These are phyloP conservation scores for Adela reaumurella DNA, from an alignment of 2,888 invertebrate genomes.

Conservation along the genomic window DNA sequence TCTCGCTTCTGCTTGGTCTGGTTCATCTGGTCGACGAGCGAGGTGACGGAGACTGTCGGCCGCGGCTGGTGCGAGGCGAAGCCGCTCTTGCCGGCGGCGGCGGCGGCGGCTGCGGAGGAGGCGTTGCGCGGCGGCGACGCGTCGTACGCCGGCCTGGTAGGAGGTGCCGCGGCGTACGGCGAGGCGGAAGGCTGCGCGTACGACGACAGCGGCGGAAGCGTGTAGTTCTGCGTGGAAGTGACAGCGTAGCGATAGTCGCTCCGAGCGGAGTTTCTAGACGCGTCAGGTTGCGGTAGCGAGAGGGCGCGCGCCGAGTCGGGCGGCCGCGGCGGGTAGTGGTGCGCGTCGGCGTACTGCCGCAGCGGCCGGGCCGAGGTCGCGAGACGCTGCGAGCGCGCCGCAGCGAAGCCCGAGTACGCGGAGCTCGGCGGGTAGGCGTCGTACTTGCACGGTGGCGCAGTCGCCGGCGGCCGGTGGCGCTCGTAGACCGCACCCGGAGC, in stretches of 20 bases:
- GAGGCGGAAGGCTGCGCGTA: slow-evolving; percentile 14
- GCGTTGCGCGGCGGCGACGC: slow-evolving; percentile 24
- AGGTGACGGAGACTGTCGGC: slow-evolving; percentile 48
- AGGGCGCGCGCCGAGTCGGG: slow-evolving; percentile 32
- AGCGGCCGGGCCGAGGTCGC: slow-evolving; percentile 32
- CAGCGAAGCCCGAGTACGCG: slow-evolving; percentile 43
- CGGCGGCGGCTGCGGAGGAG: too few species aligned
- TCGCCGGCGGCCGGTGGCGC: slow-evolving; percentile 22
- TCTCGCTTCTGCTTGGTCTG: slow-evolving; percentile 60
- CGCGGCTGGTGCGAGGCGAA: slow-evolving; percentile 41
- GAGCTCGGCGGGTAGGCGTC: slow-evolving; percentile 46
- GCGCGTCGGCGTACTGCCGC: slow-evolving; percentile 23
- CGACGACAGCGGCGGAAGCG: slow-evolving; percentile 12
- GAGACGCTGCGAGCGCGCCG: slow-evolving; percentile 21
- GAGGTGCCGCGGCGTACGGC: slow-evolving; percentile 32
- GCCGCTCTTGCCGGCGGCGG: slow-evolving; percentile 35
- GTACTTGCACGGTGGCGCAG: slow-evolving; percentile 33
- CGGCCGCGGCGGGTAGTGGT: slow-evolving; percentile 28
- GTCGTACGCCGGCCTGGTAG: slow-evolving; percentile 37
- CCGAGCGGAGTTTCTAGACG: slow-evolving; percentile 16
- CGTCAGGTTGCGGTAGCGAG: slow-evolving; percentile 24
- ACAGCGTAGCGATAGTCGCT: slow-evolving; percentile 27
- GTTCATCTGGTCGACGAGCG: slow-evolving; percentile 46
- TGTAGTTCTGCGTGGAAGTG: not conserved
- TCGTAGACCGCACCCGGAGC: slow-evolving; percentile 32